A percentile compares a stretch with the other conserved stretches of the same genome.
These are phyloP conservation scores for Syndactyla subalaris DNA, from an alignment of 2,797 vertebrate species.

Conservation along the genomic window DNA sequence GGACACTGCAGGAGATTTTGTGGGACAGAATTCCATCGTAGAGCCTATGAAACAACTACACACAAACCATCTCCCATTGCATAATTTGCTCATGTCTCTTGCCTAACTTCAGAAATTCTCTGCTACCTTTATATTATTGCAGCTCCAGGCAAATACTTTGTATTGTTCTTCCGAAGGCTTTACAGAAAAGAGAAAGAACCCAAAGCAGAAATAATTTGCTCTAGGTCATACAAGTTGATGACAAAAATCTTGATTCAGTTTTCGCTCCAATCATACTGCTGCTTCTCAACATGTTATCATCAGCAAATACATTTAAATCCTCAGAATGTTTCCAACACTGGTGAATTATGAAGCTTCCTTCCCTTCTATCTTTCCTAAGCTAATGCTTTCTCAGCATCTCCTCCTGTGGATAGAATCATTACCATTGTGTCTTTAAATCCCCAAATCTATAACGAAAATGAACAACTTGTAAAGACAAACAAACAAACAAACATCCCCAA, in stretches of 20 bases:
- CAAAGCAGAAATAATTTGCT: not conserved
- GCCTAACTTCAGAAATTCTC: not conserved
- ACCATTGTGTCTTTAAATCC: not conserved
- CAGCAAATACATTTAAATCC: not conserved
- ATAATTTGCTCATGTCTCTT: not conserved
- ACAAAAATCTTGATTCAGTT: not conserved
- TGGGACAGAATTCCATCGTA: not conserved
- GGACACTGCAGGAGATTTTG: not conserved
- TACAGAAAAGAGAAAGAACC: not conserved
- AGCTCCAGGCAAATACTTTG: not conserved
- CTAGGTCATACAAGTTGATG: not conserved
- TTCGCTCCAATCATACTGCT: not conserved
- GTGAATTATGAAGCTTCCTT: not conserved
- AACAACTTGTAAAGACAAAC: not conserved
- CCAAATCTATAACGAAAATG: not conserved
- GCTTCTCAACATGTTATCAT: not conserved
- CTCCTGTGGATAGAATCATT: not conserved
- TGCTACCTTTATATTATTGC: not conserved
- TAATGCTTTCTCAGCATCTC: not conserved
- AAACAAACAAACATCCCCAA: not conserved
- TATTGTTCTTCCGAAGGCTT: not conserved
- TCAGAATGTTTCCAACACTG: not conserved
- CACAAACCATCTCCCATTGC: not conserved
- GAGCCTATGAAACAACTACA: not conserved
- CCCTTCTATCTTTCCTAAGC: not conserved